phyloP scores from a whole-genome alignment of 2,888 invertebrate genomes.

The Dendrolimus houi region DNA sequence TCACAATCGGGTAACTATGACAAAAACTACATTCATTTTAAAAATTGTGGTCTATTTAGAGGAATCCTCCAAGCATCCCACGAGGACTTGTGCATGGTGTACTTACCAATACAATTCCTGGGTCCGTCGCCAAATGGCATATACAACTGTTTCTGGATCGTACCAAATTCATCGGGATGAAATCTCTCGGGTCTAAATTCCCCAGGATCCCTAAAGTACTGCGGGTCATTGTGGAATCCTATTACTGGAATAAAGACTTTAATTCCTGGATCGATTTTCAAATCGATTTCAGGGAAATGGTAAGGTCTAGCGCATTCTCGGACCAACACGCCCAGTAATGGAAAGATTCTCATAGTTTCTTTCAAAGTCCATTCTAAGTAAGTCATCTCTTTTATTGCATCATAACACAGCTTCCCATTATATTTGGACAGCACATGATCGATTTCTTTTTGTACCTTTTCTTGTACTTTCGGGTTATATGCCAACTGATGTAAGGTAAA shows the following conservation, averaged over 20 bases:
- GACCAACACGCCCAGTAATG: slow-evolving; percentile 23
- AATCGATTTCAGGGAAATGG: slow-evolving; percentile 13
- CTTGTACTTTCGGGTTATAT: slow-evolving; percentile 37
- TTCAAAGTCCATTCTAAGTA: slow-evolving; percentile 27
- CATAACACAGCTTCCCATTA: slow-evolving; percentile 26
- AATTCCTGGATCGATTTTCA: slow-evolving; percentile 11
- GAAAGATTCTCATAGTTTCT: slow-evolving; percentile 28
- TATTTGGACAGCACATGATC: slow-evolving; percentile 27
- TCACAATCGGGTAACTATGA: too few relatives aligned
- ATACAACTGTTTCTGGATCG: background rate
- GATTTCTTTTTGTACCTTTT: slow-evolving; percentile 34
- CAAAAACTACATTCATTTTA: too few relatives aligned
- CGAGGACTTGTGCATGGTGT: too few relatives aligned
- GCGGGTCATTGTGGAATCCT: background rate
- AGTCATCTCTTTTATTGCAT: slow-evolving; percentile 30
- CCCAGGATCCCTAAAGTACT: slow-evolving; percentile 21
- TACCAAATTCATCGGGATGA: slow-evolving; percentile 11
- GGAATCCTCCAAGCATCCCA: too few relatives aligned
- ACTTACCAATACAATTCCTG: too few relatives aligned
- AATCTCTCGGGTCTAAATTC: slow-evolving; percentile 23
- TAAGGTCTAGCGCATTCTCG: slow-evolving; percentile 21
- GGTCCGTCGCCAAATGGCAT: too few relatives aligned
- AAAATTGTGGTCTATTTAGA: too few relatives aligned
- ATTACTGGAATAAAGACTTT: background rate
- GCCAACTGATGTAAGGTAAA: slow-evolving; percentile 42